phyloP scores from a whole-genome alignment of 2,888 invertebrate genomes.

The Brenthis hecate region DNA sequence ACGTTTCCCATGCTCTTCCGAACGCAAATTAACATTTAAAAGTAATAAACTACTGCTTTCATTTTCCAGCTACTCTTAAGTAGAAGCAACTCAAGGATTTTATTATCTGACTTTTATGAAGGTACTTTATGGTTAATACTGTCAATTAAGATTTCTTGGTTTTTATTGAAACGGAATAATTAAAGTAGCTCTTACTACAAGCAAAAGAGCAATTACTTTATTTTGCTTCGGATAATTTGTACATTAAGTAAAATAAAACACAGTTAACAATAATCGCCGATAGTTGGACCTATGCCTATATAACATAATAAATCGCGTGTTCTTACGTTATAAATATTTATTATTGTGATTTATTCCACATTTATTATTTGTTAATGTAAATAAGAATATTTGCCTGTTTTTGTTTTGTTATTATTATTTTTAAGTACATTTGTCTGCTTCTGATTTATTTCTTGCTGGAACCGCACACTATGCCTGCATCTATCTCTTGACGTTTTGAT shows the following conservation, averaged over 20 bases:
- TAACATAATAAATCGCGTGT: no score
- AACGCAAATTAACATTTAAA: constrained; percentile 40
- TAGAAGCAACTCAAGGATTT: constrained; percentile 36
- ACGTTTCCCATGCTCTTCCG: constrained; percentile 25
- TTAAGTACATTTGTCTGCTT: not conserved
- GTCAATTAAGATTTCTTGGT: constrained; percentile 39
- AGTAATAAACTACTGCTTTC: constrained; percentile 39
- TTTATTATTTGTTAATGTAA: no score
- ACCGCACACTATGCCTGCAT: constrained; percentile 36
- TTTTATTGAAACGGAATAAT: constrained; percentile 33
- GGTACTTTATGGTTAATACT: constrained; percentile 38
- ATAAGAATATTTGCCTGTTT: no score
- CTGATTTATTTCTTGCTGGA: constrained; percentile 3
- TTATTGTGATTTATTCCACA: not conserved
- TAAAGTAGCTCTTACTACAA: constrained; percentile 35
- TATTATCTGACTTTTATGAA: constrained; percentile 40
- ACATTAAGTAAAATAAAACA: constrained; percentile 5
- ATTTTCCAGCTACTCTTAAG: constrained; percentile 35
- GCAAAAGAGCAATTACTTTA: constrained; percentile 29
- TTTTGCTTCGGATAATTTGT: constrained; percentile 28
- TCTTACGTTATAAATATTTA: not conserved
- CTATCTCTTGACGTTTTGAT: constrained; percentile 32
- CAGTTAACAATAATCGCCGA: no score
- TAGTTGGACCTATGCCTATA: no score
- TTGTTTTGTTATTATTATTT: no score